These are phyloP conservation scores for Poecilus cupreus DNA, from an alignment of 2,888 invertebrate genomes.

Conservation along the genomic window DNA sequence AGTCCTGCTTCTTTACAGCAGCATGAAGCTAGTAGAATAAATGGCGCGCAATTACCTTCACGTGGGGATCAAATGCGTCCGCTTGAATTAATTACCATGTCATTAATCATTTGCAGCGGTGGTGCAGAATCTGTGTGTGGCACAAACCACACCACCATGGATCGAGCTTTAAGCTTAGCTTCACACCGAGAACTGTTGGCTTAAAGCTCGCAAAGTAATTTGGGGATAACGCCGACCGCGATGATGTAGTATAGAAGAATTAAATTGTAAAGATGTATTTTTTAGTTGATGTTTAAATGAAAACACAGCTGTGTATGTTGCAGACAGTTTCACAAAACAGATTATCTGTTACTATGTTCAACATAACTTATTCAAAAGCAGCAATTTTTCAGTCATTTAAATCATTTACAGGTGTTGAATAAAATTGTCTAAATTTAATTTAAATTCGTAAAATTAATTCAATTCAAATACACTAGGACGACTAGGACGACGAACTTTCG, in stretches of 20 bases:
- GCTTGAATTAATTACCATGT: constrained; percentile 42
- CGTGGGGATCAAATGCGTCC: neutral
- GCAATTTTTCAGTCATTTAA: no score
- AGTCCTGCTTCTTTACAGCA: neutral
- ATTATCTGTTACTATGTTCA: no score
- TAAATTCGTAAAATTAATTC: no score
- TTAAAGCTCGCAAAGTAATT: neutral
- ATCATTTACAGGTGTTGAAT: no score
- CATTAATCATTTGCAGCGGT: constrained; percentile 47
- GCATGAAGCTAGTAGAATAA: neutral
- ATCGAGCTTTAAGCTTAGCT: neutral
- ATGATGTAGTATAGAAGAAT: no score
- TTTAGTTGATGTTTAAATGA: no score
- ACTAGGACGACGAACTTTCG: no score
- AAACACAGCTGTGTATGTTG: no score
- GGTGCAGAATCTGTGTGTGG: neutral
- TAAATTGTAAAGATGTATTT: neutral
- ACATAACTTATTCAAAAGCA: no score
- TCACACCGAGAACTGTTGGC: neutral
- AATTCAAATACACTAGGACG: no score
- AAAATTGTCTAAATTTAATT: no score
- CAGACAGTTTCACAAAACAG: no score
- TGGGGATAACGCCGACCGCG: neutral
- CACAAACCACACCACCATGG: neutral
- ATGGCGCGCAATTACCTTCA: constrained; percentile 28